A percentile compares a stretch with the other conserved stretches of the same genome.
Conservation (phyloP, 2,888 invertebrate genomes). For the Tachystola acroxantha region DNA sequence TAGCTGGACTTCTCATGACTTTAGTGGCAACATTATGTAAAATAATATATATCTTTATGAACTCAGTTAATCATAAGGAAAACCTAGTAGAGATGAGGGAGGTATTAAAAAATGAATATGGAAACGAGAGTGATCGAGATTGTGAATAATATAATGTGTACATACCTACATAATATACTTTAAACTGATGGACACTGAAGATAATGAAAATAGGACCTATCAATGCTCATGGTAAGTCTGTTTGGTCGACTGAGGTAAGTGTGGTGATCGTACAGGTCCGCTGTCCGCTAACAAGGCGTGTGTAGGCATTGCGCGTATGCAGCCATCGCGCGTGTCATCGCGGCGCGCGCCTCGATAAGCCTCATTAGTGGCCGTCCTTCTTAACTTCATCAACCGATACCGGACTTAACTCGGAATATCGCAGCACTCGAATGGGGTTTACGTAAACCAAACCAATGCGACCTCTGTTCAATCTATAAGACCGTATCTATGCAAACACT, state of each 20-base stretch:
- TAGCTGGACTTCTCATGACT: conserved; percentile 24
- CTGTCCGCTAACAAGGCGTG: conserved; percentile 48
- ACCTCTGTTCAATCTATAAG: not conserved
- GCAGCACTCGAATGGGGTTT: not conserved
- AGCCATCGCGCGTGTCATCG: conserved; percentile 66
- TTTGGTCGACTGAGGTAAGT: too few species aligned
- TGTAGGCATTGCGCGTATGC: conserved; percentile 41
- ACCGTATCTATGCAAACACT: not conserved
- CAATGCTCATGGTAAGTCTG: too few species aligned
- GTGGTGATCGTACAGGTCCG: too few species aligned
- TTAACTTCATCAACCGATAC: conserved; percentile 59
- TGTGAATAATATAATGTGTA: too few species aligned
- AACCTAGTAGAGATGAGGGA: not conserved
- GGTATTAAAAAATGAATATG: conserved; percentile 15
- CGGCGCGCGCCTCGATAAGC: conserved; percentile 47
- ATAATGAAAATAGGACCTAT: too few species aligned
- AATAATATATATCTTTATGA: conserved; percentile 13
- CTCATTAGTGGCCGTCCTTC: conserved; percentile 61
- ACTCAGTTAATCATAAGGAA: not conserved
- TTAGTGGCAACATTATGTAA: conserved; percentile 23
- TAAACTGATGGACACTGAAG: too few species aligned
- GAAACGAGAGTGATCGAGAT: conserved; percentile 12
- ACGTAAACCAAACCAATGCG: not conserved
- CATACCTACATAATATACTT: too few species aligned
- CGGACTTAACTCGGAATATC: conserved; percentile 11